Evolutionary conservation across 1,140 invertebrate genomes (phyloP).

Genomic region (Rhyzopertha dominica): DNA sequence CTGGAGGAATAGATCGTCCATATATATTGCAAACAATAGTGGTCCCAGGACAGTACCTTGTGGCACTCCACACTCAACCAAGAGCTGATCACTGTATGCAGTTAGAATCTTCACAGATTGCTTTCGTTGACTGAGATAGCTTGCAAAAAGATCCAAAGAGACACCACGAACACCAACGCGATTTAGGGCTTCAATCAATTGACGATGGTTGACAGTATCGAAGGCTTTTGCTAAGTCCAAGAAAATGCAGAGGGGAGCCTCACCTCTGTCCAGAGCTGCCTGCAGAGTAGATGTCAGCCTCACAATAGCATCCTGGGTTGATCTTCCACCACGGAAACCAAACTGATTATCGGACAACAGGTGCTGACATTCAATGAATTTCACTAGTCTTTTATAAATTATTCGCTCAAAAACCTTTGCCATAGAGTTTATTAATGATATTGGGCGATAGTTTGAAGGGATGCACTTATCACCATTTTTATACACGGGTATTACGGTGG

Average conservation of each 20-base stretch:
- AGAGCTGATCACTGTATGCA: no score
- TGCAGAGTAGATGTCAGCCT: constrained; percentile 11
- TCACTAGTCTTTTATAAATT: constrained; percentile 17
- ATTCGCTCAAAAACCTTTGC: constrained; percentile 28
- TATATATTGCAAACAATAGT: no score
- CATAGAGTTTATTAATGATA: constrained; percentile 19
- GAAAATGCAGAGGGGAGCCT: constrained; percentile 7
- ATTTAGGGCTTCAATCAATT: constrained; percentile 6
- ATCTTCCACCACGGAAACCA: constrained; percentile 22
- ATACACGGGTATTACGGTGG: constrained; percentile 1
- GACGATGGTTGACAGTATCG: constrained; percentile 14
- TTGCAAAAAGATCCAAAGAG: no score
- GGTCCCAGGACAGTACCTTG: no score
- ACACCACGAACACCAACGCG: constrained; percentile 6
- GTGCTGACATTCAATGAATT: constrained; percentile 19
- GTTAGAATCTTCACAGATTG: no score
- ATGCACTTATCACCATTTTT: not conserved
- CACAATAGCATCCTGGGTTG: constrained; percentile 20
- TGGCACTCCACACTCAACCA: no score
- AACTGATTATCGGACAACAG: constrained; percentile 24
- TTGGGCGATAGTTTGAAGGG: constrained; percentile 26
- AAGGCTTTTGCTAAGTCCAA: constrained; percentile 15
- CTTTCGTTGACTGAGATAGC: no score
- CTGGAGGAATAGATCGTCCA: no score
- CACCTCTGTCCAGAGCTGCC: constrained; percentile 3